A percentile compares a stretch with the other conserved stretches of the same genome.
Evolutionary conservation across 1,140 invertebrate species (phyloP).

Genomic region (Drosophila prosaltans): DNA sequence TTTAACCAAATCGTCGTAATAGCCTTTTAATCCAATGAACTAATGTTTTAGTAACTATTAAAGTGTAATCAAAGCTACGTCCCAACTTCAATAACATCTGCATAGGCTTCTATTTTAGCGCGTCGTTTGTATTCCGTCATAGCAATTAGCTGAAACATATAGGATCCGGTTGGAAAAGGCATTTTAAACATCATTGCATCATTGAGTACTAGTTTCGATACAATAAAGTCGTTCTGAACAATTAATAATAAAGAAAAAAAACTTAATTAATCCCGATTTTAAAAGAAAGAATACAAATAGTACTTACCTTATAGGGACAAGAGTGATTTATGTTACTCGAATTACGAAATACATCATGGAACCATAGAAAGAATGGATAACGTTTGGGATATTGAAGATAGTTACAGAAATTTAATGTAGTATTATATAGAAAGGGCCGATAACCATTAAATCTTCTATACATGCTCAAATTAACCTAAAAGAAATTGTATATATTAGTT

Average conservation of each 20-base stretch:
- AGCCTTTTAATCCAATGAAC: neutral
- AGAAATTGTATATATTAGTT: no score
- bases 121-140: neutral
- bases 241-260: neutral
- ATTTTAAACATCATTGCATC: neutral
- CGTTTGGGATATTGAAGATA: slow-evolving; percentile 22
- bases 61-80: neutral
- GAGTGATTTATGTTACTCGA: slow-evolving; percentile 31
- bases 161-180: neutral
- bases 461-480: neutral
- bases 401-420: slow-evolving; percentile 27
- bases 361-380: neutral
- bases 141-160: neutral
- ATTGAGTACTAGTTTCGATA: neutral
- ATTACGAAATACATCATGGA: slow-evolving; percentile 17
- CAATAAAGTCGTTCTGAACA: neutral
- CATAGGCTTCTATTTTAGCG: neutral
- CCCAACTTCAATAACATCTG: neutral
- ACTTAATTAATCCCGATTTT: neutral
- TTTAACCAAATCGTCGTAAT: neutral
- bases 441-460: slow-evolving; percentile 30
- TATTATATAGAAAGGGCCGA: slow-evolving; percentile 32
- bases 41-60: neutral
- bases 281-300: neutral
- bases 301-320: slow-evolving; percentile 27